Conservation (phyloP, 2,797 vertebrate species). For the Danio aesculapii region DNA sequence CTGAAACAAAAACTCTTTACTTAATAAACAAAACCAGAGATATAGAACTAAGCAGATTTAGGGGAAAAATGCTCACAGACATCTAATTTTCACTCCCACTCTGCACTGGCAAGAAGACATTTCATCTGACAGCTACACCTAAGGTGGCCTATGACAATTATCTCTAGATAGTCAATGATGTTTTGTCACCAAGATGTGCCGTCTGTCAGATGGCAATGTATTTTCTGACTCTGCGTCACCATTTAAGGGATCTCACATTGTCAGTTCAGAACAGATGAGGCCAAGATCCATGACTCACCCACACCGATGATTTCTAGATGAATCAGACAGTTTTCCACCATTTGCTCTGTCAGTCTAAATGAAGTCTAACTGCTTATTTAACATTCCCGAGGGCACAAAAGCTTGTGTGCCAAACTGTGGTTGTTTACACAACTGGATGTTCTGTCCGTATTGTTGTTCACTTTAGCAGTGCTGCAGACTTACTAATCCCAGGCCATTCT, state of each 20-base stretch:
- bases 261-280: conserved; percentile 13
- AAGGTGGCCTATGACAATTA: conserved; percentile 34
- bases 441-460: conserved; percentile 48
- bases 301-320: conserved; percentile 14
- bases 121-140: conserved; percentile 17
- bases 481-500: conserved; percentile 50
- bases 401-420: conserved; percentile 24
- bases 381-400: conserved; percentile 30
- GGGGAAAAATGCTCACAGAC: not conserved
- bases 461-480: conserved; percentile 43
- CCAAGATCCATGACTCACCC: conserved; percentile 8
- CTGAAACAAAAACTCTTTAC: conserved; percentile 21
- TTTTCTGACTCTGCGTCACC: conserved; percentile 22
- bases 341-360: conserved; percentile 27
- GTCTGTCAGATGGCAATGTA: conserved; percentile 18
- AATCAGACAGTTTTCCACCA: not conserved
- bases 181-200: conserved; percentile 30
- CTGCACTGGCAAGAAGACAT: not conserved
- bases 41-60: conserved; percentile 34
- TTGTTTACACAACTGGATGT: conserved; percentile 56
- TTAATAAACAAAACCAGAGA: conserved; percentile 32
- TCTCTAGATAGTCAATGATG: conserved; percentile 11
- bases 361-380: conserved; percentile 46
- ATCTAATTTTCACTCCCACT: conserved; percentile 36
- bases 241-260: conserved; percentile 12